A percentile compares a stretch with the other conserved stretches of the same genome.
Evolutionary conservation across 2,113 vertebrate genomes (phyloP).

Genomic region (Gallinago media): DNA sequence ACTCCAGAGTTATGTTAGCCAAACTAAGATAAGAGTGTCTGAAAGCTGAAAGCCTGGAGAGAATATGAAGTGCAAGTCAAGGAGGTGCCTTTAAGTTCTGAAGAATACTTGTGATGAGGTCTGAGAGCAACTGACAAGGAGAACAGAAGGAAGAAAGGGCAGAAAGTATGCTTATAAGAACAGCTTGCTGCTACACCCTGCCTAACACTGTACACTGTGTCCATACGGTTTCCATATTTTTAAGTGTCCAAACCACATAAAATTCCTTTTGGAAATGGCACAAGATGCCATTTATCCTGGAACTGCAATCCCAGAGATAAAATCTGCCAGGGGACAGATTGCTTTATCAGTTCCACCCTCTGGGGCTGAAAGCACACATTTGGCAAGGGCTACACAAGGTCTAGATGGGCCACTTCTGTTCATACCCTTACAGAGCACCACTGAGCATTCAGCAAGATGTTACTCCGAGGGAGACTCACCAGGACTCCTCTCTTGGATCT

Average conservation of each 20-base stretch:
- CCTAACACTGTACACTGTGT: neutral
- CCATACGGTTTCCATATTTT: neutral
- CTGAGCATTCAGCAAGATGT: neutral
- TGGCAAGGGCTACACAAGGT: neutral
- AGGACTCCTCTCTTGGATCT: neutral
- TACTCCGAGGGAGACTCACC: neutral
- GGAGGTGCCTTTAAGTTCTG: neutral
- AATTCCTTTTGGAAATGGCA: conserved; percentile 17
- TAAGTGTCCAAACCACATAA: neutral
- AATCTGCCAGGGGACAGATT: neutral
- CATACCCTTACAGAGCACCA: neutral
- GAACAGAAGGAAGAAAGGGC: neutral
- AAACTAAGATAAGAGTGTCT: neutral
- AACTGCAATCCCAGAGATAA: neutral
- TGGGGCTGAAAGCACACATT: neutral
- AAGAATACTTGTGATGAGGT: neutral
- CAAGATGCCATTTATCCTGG: neutral
- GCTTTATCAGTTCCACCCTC: neutral
- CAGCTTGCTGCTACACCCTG: neutral
- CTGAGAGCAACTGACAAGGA: neutral
- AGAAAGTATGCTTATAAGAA: neutral
- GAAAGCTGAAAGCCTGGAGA: neutral
- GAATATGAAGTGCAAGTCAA: neutral
- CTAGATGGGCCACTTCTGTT: neutral
- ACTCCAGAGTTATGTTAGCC: neutral